Evolutionary conservation across 2,113 vertebrate species (phyloP), one percentile per base, ranked within the genome.

Genomic region (Osmerus eperlanus): DNA sequence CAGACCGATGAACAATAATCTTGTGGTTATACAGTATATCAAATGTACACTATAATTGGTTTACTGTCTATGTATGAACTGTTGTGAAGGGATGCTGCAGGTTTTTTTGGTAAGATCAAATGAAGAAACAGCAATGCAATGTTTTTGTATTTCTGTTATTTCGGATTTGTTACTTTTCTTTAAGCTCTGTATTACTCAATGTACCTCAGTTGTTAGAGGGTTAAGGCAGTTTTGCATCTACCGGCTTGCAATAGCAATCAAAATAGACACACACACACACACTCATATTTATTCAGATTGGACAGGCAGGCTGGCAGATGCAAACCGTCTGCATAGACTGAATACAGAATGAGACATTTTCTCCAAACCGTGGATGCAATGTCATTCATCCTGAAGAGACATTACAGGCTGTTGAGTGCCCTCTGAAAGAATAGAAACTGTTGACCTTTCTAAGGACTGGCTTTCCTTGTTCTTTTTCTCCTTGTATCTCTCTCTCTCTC

Each of bases 381-480:
- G 92, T 94, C 92, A 92, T 90, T 94, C 92, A 93, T 91, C 91
- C 87, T 89, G 90, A 94, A 92, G 90, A 93, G 92, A 90, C 88
- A 90, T 91, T 92, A 92, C 91, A 92, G 86, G 85, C 89, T 90
- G 91, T 92, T 87, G 85, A 93, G 93, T 88, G 91, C 83, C 88
- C 91, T 92, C 88, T 87, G 91, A 88, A 78, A 94, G 93, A 94
- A 89, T 86, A 89, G 88, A 87, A 89, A 90, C 88, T 89, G 91
- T 91, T 95, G 94, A 96, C 95, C 94, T 95, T 95, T 94, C 92
- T 87, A 86, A 84, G 89, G 90, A 47, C 84, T 62, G 41, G 41
- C 41, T 47, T 47, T 47, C 41, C 41, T 12, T 47, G 8, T 47
- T 47, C 29, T 71, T 47, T 55, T 69, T 76, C 41, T 32, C n/a